Evolutionary conservation across 30 jellyfish, hydroid and myxozoan genomes (phyloP).

Genomic region (Pelagia noctiluca): DNA sequence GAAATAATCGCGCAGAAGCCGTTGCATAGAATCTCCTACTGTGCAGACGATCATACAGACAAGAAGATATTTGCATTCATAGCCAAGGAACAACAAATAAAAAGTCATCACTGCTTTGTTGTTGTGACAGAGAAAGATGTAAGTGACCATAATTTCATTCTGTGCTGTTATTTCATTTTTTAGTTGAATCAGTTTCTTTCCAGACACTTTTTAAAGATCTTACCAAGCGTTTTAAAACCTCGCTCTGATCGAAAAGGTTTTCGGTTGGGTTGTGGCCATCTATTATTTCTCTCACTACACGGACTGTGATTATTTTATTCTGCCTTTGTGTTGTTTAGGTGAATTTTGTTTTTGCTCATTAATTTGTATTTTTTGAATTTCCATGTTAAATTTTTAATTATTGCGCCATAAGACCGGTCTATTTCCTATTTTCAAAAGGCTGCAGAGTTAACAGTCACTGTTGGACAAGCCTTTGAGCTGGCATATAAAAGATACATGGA

Average conservation of each 20-base stretch:
- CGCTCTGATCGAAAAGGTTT: no score
- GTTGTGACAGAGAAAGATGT: slow-evolving; percentile 92
- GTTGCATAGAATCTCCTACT: slow-evolving; percentile 93
- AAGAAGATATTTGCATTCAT: slow-evolving; percentile 89
- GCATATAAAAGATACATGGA: slow-evolving; percentile 87
- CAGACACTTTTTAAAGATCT: no score
- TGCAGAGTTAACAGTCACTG: slow-evolving; percentile 82
- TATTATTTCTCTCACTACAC: no score
- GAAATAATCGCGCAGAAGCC: slow-evolving; percentile 79
- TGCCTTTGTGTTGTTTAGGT: no score
- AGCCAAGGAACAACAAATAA: slow-evolving; percentile 91
- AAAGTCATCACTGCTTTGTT: slow-evolving; percentile 80
- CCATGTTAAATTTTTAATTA: neutral
- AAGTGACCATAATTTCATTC: no score
- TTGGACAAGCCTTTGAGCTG: slow-evolving; percentile 96
- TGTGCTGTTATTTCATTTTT: no score
- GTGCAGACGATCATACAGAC: slow-evolving; percentile 96
- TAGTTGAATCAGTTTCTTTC: no score
- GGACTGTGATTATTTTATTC: no score
- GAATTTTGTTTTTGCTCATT: no score
- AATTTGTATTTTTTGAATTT: neutral
- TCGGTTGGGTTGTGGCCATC: no score
- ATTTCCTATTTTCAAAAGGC: slow-evolving; percentile 68
- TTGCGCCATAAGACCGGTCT: no score
- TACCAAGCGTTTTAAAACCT: no score